A percentile compares a stretch with the other conserved stretches of the same genome.
Evolutionary conservation across 2,797 vertebrate genomes (phyloP).

Genomic region (Pangasius macronema): DNA sequence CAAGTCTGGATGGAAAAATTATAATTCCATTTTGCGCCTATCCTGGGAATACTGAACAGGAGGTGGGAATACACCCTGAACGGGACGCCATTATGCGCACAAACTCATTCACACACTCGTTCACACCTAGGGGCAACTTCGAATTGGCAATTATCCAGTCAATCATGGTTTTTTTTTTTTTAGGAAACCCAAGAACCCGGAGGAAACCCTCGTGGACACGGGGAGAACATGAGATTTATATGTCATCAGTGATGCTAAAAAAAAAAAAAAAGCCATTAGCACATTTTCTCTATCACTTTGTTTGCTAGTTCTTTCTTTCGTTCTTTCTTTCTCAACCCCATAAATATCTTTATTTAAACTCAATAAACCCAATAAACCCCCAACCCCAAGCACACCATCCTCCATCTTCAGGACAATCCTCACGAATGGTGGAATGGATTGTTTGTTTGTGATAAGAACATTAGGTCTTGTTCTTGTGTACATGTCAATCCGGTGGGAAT

Average conservation of each 20-base stretch:
- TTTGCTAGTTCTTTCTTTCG: not conserved
- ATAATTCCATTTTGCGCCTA: not conserved
- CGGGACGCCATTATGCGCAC: not conserved
- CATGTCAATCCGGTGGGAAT: not conserved
- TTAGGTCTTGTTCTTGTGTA: not conserved
- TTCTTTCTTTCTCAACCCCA: slow-evolving; percentile 11
- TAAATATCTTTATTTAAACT: not conserved
- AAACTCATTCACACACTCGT: not conserved
- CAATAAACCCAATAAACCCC: not conserved
- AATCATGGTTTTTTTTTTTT: not conserved
- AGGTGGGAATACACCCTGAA: not conserved
- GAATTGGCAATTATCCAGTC: not conserved
- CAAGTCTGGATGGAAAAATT: not conserved
- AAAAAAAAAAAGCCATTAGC: not conserved
- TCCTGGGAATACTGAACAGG: not conserved
- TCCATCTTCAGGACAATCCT: slow-evolving; percentile 65
- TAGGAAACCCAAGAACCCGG: not conserved
- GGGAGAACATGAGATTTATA: not conserved
- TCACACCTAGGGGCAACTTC: not conserved
- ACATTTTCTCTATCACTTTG: not conserved
- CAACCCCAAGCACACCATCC: not conserved
- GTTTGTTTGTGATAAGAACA: slow-evolving; percentile 68
- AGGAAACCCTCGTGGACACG: not conserved
- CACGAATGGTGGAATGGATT: slow-evolving; percentile 61
- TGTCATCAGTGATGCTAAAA: not conserved